Conservation (phyloP, 2,888 invertebrate genomes). For the Pyrrhosoma nymphula region DNA sequence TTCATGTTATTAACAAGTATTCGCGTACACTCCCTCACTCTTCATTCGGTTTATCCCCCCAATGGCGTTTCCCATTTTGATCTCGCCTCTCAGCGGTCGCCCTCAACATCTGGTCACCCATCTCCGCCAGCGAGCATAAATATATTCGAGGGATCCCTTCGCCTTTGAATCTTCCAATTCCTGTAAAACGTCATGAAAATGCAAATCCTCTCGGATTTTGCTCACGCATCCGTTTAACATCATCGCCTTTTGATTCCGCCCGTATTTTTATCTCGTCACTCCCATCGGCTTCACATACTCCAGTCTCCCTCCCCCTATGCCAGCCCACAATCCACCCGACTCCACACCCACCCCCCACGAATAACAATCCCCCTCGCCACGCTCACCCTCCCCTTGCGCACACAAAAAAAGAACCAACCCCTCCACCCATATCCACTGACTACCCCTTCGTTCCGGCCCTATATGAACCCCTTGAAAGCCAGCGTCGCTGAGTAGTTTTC, state of each 20-base stretch:
- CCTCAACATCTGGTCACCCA: neutral
- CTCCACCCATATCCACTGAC: neutral
- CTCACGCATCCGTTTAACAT: neutral
- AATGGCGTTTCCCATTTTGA: neutral
- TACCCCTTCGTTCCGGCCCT: neutral
- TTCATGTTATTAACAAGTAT: too few relatives aligned
- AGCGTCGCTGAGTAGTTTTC: too few relatives aligned
- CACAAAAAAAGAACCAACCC: neutral
- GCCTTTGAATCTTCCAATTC: conserved; percentile 1
- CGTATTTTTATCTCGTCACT: neutral
- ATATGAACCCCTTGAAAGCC: too few relatives aligned
- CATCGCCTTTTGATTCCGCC: neutral
- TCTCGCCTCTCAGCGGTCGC: neutral
- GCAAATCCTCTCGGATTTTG: neutral
- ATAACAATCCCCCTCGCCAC: neutral
- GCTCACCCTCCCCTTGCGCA: neutral
- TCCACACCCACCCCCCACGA: neutral
- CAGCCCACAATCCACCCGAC: neutral
- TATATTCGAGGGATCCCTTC: neutral
- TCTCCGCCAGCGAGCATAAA: neutral
- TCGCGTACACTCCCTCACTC: too few relatives aligned
- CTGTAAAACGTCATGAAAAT: conserved; percentile 3
- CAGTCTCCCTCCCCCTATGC: neutral
- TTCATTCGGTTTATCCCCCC: too few relatives aligned
- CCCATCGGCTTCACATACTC: neutral